These are phyloP conservation scores for Steinernema scapterisci DNA, from an alignment of 2,888 invertebrate genomes.

Conservation along the genomic window DNA sequence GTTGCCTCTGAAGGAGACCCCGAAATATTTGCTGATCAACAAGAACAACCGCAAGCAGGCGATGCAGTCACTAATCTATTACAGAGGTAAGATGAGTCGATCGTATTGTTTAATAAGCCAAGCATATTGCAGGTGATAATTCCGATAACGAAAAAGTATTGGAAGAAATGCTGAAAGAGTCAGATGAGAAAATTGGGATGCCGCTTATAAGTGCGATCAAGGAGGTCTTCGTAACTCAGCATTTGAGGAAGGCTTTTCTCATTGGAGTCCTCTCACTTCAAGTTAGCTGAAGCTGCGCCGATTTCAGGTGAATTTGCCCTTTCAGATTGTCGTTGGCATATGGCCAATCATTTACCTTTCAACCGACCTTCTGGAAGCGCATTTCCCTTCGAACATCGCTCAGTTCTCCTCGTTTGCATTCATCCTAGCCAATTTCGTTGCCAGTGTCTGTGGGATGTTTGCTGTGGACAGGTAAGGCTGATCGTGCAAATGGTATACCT, in stretches of 20 bases:
- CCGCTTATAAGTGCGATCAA: constrained; percentile 37
- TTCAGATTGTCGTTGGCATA: constrained; percentile 49
- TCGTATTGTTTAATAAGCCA: no score
- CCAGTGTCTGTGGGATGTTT: constrained; percentile 46
- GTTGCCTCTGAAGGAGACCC: constrained; percentile 53
- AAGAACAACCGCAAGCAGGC: constrained; percentile 40
- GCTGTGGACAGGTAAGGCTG: constrained; percentile 42
- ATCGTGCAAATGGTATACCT: not conserved
- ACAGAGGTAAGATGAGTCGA: constrained; percentile 39
- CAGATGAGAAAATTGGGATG: constrained; percentile 39
- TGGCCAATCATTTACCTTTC: constrained; percentile 53
- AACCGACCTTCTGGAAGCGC: constrained; percentile 49
- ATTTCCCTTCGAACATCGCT: constrained; percentile 44
- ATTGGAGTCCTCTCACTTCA: constrained; percentile 49
- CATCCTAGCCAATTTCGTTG: constrained; percentile 50
- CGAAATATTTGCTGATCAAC: constrained; percentile 52
- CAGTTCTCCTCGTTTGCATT: constrained; percentile 51
- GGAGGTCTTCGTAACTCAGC: constrained; percentile 42
- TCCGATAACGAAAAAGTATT: constrained; percentile 38
- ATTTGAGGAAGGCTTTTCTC: constrained; percentile 48
- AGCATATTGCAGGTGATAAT: constrained; percentile 28
- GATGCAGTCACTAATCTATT: constrained; percentile 44
- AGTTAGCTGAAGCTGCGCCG: constrained; percentile 29
- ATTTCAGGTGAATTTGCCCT: not conserved
- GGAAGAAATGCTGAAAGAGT: constrained; percentile 50